A percentile compares a stretch with the other conserved stretches of the same genome.
phyloP scores from a whole-genome alignment of 2,888 invertebrate genomes.

The Cantharis rufa region DNA sequence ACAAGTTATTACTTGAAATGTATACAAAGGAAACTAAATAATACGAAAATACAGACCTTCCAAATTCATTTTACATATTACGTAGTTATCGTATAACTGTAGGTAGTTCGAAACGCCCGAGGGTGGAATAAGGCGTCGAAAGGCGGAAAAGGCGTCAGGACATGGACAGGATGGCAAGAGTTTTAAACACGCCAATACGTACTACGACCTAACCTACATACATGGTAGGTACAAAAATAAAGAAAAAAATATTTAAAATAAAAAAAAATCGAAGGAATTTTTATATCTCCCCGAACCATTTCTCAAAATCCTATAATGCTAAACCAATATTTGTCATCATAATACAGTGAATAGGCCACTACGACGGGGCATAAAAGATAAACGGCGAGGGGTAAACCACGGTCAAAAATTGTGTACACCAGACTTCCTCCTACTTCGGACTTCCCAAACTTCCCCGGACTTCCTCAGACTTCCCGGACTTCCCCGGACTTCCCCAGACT shows the following conservation, averaged over 20 bases:
- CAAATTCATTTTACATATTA: neutral
- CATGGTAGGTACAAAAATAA: neutral
- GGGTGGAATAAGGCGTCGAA: slow-evolving; percentile 47
- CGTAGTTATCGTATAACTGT: neutral
- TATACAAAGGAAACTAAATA: neutral
- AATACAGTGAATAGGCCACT: slow-evolving; percentile 21
- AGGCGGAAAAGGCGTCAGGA: slow-evolving; percentile 49
- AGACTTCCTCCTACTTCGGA: too few relatives aligned
- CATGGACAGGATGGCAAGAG: slow-evolving; percentile 38
- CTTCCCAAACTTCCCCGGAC: too few relatives aligned
- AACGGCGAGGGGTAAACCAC: too few relatives aligned
- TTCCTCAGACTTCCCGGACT: too few relatives aligned
- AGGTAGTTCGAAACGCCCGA: slow-evolving; percentile 47
- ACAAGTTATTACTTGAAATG: slow-evolving; percentile 16
- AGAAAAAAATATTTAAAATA: neutral
- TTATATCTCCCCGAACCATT: neutral
- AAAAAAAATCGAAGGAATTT: neutral
- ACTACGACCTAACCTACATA: neutral
- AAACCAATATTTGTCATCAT: slow-evolving; percentile 28
- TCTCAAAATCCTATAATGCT: slow-evolving; percentile 6
- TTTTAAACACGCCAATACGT: neutral
- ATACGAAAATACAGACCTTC: neutral
- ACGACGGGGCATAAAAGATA: slow-evolving; percentile 27
- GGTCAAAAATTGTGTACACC: too few relatives aligned
- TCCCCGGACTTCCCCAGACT: too few relatives aligned